Evolutionary conservation across 1,140 invertebrate species (phyloP), one percentile per base, ranked within the genome.

Genomic region (Camponotus floridanus): DNA sequence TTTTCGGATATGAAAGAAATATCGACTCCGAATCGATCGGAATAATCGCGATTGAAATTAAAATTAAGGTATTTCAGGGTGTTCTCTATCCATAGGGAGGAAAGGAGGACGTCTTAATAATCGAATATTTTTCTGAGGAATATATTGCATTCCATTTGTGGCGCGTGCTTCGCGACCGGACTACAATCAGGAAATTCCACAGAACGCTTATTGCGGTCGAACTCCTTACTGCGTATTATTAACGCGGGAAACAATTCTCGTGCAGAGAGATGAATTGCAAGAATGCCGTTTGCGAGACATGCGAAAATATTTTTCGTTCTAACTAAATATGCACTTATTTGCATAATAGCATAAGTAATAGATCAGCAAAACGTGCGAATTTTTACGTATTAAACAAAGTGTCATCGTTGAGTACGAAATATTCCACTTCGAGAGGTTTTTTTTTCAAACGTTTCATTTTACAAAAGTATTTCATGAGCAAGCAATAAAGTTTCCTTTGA

Each of bases 181-280:
- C 86, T 90, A 87, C 76, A 94, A 94, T 94, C 92, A 93, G 94
- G 92, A 94, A 94, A 95, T 95, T 94, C 94, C 94, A 36, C 26
- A 59, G 55, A 18, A 78, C 48, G 13, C 8, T 86, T 92, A 89
- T 87, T 91, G 80, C 76, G 61, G 26, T 48, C 31, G 79, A 57
- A 9, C 26, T 55, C 80, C 71, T 87, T 81, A 86, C 78, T 74
- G 45, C 26, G 65, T 31, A n/a, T 57, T 68, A 81, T 76, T 84
- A 55, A 65, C 2, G 9, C 18, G 26, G 15, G 0, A 78, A 78
- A 83, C 55, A 74, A 83, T 83, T 83, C 48, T 51, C 57, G 18
- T 45, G 79, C 39, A 39, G 15, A 8, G 15, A 45, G 13, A 21
- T 2, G 1, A 61, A 74, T 61, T 62, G 48, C 7, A 74, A 5